Conservation (phyloP, 2,113 vertebrate genomes). For the Psilopogon haemacephalus region DNA sequence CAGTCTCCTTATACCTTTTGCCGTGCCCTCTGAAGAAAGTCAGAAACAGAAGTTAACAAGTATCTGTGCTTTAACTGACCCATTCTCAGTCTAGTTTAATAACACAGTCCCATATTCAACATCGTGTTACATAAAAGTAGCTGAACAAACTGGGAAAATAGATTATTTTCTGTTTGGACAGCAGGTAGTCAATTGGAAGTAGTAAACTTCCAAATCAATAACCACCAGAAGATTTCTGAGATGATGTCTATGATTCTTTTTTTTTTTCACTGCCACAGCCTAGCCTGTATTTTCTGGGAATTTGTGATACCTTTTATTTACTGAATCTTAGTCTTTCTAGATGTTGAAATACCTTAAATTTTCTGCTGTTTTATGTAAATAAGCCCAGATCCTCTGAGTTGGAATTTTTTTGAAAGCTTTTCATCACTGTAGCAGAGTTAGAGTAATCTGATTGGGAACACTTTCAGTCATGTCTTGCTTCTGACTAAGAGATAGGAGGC, state of each 20-base stretch:
- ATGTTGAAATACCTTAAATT: neutral
- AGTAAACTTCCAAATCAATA: neutral
- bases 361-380: neutral
- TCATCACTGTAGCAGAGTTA: neutral
- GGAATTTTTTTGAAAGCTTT: neutral
- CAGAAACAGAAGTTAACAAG: no score
- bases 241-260: fast-evolving
- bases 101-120: no score
- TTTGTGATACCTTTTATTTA: neutral
- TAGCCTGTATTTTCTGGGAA: neutral
- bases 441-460: neutral
- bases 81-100: no score
- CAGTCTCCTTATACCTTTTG: neutral
- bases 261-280: neutral
- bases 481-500: neutral
- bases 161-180: neutral
- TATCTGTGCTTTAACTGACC: no score
- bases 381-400: neutral
- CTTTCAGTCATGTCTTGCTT: neutral
- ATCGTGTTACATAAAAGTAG: no score
- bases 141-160: no score
- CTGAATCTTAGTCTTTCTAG: neutral
- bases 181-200: neutral
- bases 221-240: neutral
- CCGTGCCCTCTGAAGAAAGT: no score